Evolutionary conservation across 2,888 invertebrate genomes (phyloP), one percentile per base, ranked within the genome.

Genomic region (Mesoligia furuncula): DNA sequence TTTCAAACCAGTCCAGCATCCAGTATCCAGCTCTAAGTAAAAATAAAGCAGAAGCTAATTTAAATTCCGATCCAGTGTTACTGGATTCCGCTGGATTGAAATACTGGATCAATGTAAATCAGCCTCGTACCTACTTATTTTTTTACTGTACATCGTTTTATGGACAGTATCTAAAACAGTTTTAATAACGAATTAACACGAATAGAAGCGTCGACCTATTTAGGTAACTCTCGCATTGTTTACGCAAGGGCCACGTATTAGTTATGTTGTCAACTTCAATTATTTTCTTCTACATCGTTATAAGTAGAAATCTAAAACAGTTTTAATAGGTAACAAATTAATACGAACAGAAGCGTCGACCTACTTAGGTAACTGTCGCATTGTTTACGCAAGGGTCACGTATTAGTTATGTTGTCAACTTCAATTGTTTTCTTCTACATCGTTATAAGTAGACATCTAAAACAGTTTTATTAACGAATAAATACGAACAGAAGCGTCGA

Each of bases 191-290:
- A 51, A 20, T 51, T 20, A 51, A 45, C 15, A 45, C 45, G 13
- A 13, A 45, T 13, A 13, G 13, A 42, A 42, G 45, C 45, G 45
- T 45, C 13, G 13, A 13, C 45, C 45, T 45, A 45, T 13, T 27
- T 74, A 27, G 24, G 24, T 20, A 24, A n/a, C n/a, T 20, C 36
- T 69, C 57, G 57, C n/a, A 27, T 51, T 75, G 75, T 81, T 81
- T 7, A 75, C 65, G 57, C 48, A 59, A 42, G 42, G 42, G 7
- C 39, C 7, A 42, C 42, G 24, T 74, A 75, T 66, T 57, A 51
- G 77, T 24, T 54, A 54, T 54, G 24, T 62, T 79, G 73, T 75
- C 75, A 80, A 57, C 15, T 79, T 64, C 61, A 57, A 80, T 84
- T 42, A 42, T 42, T 42, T 42, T 42, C 42, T 42, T 42, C 42